Conservation (phyloP, 2,888 invertebrate species). For the Lottia scabra region DNA sequence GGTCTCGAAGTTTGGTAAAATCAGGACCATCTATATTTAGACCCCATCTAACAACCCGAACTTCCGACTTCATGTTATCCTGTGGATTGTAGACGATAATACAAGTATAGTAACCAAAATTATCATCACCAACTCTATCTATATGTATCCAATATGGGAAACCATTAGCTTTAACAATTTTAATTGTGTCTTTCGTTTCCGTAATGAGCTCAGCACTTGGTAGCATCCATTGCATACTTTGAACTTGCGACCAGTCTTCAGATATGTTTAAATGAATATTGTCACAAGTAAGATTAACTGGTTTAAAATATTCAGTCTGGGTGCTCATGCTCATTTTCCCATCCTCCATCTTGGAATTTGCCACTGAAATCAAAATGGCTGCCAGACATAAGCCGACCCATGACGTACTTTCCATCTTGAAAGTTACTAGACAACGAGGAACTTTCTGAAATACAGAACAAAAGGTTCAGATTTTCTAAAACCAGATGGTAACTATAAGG, state of each 20-base stretch:
- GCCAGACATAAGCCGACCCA: not conserved
- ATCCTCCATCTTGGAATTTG: not conserved
- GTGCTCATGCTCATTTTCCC: not conserved
- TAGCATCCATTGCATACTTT: constrained; percentile 17
- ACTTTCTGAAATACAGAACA: too few relatives aligned
- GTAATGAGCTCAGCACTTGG: constrained; percentile 13
- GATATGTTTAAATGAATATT: not conserved
- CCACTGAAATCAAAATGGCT: not conserved
- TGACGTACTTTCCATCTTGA: too few relatives aligned
- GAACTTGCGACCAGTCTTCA: not conserved
- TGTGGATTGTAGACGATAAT: constrained; percentile 20
- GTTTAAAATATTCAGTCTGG: not conserved
- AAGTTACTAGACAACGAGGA: too few relatives aligned
- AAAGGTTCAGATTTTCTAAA: too few relatives aligned
- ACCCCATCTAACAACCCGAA: constrained; percentile 39
- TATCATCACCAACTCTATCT: constrained; percentile 21
- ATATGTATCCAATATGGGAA: constrained; percentile 12
- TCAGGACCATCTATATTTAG: constrained; percentile 53
- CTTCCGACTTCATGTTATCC: not conserved
- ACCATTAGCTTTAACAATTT: not conserved
- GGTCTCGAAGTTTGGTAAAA: constrained; percentile 41
- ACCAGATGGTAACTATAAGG: too few relatives aligned
- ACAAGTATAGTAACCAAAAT: constrained; percentile 37
- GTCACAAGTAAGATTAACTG: not conserved
- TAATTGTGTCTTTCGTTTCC: not conserved